These are phyloP conservation scores for Talpa occidentalis DNA, from an alignment of 2,113 vertebrate species.

Conservation along the genomic window DNA sequence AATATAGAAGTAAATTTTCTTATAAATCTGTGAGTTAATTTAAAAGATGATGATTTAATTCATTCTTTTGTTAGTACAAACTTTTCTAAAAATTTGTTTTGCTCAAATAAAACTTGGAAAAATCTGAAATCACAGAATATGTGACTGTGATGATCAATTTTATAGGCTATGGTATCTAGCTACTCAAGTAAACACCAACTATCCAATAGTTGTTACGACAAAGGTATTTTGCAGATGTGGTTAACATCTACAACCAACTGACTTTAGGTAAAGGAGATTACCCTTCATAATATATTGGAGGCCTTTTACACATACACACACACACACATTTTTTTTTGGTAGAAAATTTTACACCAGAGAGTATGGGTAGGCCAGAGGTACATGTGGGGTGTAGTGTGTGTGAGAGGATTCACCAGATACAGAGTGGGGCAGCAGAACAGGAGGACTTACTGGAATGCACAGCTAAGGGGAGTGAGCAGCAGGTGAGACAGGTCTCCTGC, in stretches of 20 bases:
- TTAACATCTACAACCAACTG: neutral
- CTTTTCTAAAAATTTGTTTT: slow-evolving; percentile 1
- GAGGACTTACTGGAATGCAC: too few species aligned
- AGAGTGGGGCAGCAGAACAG: too few species aligned
- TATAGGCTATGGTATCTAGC: neutral
- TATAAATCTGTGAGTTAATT: neutral
- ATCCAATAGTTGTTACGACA: neutral
- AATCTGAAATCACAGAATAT: neutral
- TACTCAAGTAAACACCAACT: slow-evolving; percentile 1
- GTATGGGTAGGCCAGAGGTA: too few species aligned
- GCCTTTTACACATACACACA: too few species aligned
- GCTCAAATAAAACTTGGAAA: slow-evolving; percentile 62
- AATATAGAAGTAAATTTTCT: neutral
- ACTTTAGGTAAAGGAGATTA: neutral
- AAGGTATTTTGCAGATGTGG: neutral
- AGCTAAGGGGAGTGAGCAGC: too few species aligned
- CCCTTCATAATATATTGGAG: neutral
- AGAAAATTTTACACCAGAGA: too few species aligned
- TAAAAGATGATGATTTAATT: neutral
- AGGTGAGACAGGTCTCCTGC: too few species aligned
- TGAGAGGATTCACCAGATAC: too few species aligned
- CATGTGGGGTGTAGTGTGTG: too few species aligned
- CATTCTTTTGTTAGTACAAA: neutral
- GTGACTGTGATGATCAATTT: neutral
- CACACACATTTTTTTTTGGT: too few species aligned